Evolutionary conservation across 1,140 invertebrate species (phyloP).

Genomic region (Epicauta chinensis): DNA sequence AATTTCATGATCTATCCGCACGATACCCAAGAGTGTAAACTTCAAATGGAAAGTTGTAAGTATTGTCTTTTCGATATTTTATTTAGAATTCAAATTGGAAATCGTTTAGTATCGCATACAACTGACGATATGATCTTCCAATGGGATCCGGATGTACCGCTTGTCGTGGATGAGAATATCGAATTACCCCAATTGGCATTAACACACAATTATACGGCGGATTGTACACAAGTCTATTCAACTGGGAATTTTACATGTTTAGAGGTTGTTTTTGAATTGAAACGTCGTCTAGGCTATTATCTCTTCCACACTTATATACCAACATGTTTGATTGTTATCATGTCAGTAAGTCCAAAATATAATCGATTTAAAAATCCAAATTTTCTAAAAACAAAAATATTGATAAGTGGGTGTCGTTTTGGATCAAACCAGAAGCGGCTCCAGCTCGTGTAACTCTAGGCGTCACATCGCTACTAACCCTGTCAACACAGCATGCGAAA

Average conservation of each 20-base stretch:
- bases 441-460: slow-evolving; percentile 84
- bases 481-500: slow-evolving; percentile 88
- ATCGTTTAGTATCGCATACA: slow-evolving; percentile 68
- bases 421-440: slow-evolving; percentile 86
- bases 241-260: slow-evolving; percentile 86
- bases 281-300: slow-evolving; percentile 78
- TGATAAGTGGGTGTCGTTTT: slow-evolving; percentile 92
- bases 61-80: too few relatives aligned
- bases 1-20: slow-evolving; percentile 89
- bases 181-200: slow-evolving; percentile 80
- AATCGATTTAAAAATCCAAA: neutral
- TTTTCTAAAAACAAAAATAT: too few relatives aligned
- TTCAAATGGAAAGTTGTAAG: slow-evolving; percentile 89
- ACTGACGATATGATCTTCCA: slow-evolving; percentile 87
- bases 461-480: slow-evolving; percentile 80
- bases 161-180: slow-evolving; percentile 86
- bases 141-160: slow-evolving; percentile 80
- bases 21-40: slow-evolving; percentile 84
- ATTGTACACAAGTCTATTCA: slow-evolving; percentile 83
- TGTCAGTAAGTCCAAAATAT: slow-evolving; percentile 61
- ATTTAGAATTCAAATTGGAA: too few relatives aligned
- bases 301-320: slow-evolving; percentile 85
- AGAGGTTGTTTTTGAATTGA: slow-evolving; percentile 79
- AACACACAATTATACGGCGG: slow-evolving; percentile 76
- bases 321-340: slow-evolving; percentile 81